Evolutionary conservation across 2,888 invertebrate genomes (phyloP).

Genomic region (Drosophila recens): DNA sequence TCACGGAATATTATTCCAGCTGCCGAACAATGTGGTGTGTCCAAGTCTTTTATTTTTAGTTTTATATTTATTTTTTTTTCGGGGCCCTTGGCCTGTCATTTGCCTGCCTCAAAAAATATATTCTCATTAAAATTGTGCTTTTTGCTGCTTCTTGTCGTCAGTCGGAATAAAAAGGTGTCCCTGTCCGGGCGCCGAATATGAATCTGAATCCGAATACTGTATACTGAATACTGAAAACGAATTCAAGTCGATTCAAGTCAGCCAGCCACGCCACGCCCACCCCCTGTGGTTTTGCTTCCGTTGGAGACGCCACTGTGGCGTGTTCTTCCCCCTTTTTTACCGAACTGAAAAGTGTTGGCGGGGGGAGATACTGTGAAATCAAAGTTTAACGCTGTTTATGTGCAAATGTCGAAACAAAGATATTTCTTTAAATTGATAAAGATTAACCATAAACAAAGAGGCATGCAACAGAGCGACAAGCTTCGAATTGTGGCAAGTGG

Average conservation of each 20-base stretch:
- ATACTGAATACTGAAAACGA: slow-evolving; percentile 26
- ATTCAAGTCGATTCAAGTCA: not conserved
- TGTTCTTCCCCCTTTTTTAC: slow-evolving; percentile 25
- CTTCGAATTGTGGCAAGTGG: slow-evolving; percentile 54
- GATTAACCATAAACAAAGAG: slow-evolving; percentile 78
- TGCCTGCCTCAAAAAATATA: slow-evolving; percentile 77
- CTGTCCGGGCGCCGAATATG: slow-evolving; percentile 53
- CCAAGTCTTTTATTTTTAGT: slow-evolving; percentile 6
- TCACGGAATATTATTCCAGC: slow-evolving; percentile 79
- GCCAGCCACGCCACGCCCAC: slow-evolving; percentile 68
- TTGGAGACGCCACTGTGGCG: slow-evolving; percentile 80
- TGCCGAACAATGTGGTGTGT: slow-evolving; percentile 71
- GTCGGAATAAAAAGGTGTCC: slow-evolving; percentile 44
- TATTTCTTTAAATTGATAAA: slow-evolving; percentile 81
- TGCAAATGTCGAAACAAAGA: slow-evolving; percentile 82
- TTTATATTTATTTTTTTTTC: not conserved
- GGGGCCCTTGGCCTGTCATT: slow-evolving; percentile 65
- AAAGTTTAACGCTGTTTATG: slow-evolving; percentile 77
- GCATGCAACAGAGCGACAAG: slow-evolving; percentile 52
- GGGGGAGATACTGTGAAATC: slow-evolving; percentile 42
- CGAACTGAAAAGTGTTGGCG: not conserved
- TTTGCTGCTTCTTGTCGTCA: slow-evolving; percentile 73
- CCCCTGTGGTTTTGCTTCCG: slow-evolving; percentile 82
- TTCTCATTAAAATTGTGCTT: slow-evolving; percentile 81
- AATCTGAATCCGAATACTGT: slow-evolving; percentile 23